Conservation (phyloP, 2,113 vertebrate genomes). For the Chloropsis hardwickii region DNA sequence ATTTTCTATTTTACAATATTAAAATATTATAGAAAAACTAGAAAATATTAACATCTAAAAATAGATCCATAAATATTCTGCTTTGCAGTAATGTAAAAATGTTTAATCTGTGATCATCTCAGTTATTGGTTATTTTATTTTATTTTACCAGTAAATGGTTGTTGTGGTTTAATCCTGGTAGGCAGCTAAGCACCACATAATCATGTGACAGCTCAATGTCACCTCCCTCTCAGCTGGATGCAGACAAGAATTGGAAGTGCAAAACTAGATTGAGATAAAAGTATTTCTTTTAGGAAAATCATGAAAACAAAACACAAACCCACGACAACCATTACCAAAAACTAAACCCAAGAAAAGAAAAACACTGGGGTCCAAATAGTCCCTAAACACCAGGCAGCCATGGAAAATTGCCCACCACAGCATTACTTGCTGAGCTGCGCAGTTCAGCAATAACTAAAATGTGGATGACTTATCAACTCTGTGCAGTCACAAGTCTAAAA, state of each 20-base stretch:
- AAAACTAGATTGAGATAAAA: neutral
- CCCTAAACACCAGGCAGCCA: neutral
- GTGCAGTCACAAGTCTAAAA: neutral
- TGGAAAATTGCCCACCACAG: neutral
- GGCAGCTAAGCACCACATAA: neutral
- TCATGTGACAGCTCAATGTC: neutral
- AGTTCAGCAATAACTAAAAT: neutral
- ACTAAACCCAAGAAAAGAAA: neutral
- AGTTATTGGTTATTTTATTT: neutral
- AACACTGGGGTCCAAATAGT: fast-evolving
- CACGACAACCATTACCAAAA: neutral
- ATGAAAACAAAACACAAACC: neutral
- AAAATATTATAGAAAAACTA: neutral
- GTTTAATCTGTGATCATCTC: neutral
- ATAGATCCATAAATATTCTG: neutral
- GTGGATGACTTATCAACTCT: neutral
- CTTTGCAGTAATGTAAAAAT: neutral
- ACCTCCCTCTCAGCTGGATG: fast-evolving
- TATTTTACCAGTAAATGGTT: neutral
- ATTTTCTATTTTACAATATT: neutral
- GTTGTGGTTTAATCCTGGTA: neutral
- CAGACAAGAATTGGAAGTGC: neutral
- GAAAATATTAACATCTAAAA: neutral
- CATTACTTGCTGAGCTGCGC: neutral
- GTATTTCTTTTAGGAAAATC: neutral